These are phyloP conservation scores for Martes flavigula DNA, from an alignment of 2,797 vertebrate genomes.

Conservation along the genomic window DNA sequence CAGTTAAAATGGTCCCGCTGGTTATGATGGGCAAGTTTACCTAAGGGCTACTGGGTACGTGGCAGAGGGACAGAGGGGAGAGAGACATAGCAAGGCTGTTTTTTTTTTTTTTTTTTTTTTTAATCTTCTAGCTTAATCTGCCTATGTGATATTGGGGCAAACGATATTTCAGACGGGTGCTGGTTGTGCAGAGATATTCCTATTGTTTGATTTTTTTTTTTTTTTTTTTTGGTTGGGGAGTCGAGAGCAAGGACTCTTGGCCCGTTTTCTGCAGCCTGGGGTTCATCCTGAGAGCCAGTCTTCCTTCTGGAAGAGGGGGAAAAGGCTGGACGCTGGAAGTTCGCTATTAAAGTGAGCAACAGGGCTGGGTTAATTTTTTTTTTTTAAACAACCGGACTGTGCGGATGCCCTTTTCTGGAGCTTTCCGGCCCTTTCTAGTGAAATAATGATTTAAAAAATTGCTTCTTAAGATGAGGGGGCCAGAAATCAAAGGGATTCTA, in stretches of 20 bases:
- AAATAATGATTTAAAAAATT: slow-evolving; percentile 71
- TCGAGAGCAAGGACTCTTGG: slow-evolving; percentile 60
- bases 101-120: neutral
- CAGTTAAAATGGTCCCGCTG: slow-evolving; percentile 81
- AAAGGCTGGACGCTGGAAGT: slow-evolving; percentile 77
- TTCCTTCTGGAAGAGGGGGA: slow-evolving; percentile 64
- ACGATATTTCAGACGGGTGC: slow-evolving; percentile 68
- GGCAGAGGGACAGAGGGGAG: slow-evolving; percentile 50
- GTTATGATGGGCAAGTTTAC: slow-evolving; percentile 83
- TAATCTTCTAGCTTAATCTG: slow-evolving; percentile 74
- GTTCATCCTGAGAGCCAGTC: slow-evolving; percentile 55
- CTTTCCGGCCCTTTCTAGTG: slow-evolving; percentile 81
- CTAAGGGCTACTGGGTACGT: slow-evolving; percentile 80
- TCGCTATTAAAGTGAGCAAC: slow-evolving; percentile 82
- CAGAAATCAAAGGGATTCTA: slow-evolving; percentile 71
- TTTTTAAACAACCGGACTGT: slow-evolving; percentile 41
- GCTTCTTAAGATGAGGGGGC: slow-evolving; percentile 53
- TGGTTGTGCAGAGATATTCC: slow-evolving; percentile 68
- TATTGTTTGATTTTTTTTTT: slow-evolving; percentile 69
- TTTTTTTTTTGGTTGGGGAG: neutral
- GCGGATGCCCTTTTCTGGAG: slow-evolving; percentile 83
- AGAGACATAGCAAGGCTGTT: slow-evolving; percentile 61
- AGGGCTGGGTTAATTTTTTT: slow-evolving; percentile 79
- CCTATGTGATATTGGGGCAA: slow-evolving; percentile 62
- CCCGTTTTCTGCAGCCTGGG: slow-evolving; percentile 69